Percentiles rank a stretch among this genome's conserved stretches.
These are phyloP conservation scores for Eristalinus aeneus DNA, from an alignment of 2,888 invertebrate genomes.

Conservation along the genomic window DNA sequence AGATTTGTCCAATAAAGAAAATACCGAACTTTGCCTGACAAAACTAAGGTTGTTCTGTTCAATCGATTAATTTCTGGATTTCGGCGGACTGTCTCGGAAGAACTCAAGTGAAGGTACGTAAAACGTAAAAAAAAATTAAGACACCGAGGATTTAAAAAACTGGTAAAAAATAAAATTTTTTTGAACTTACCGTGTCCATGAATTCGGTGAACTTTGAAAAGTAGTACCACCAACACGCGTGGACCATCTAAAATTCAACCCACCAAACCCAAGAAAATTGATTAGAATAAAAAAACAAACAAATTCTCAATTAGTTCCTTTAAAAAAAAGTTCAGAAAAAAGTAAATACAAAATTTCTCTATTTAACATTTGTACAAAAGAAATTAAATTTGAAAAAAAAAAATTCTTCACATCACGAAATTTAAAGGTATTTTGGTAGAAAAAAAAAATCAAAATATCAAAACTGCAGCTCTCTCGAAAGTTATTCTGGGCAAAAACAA, in stretches of 20 bases:
- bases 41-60: too few species aligned
- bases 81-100: too few species aligned
- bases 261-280: constrained; percentile 19
- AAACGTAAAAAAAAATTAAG: too few species aligned
- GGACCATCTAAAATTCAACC: constrained; percentile 88
- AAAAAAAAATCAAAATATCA: constrained; percentile 17
- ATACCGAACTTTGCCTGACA: too few species aligned
- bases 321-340: neutral
- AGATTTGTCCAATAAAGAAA: too few species aligned
- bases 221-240: constrained; percentile 97
- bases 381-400: neutral
- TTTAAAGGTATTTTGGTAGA: constrained; percentile 12
- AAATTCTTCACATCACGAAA: constrained; percentile 32
- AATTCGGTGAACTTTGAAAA: constrained; percentile 98
- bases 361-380: constrained; percentile 1
- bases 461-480: constrained; percentile 78
- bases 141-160: neutral
- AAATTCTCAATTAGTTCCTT: constrained; percentile 38
- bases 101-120: too few species aligned
- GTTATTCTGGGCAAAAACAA: constrained; percentile 33
- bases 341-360: constrained; percentile 4
- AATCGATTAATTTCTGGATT: too few species aligned
- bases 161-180: neutral
- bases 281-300: constrained; percentile 36
- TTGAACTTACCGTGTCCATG: constrained; percentile 92